Evolutionary conservation across 2,797 vertebrate genomes (phyloP).

Genomic region (Erithacus rubecula): DNA sequence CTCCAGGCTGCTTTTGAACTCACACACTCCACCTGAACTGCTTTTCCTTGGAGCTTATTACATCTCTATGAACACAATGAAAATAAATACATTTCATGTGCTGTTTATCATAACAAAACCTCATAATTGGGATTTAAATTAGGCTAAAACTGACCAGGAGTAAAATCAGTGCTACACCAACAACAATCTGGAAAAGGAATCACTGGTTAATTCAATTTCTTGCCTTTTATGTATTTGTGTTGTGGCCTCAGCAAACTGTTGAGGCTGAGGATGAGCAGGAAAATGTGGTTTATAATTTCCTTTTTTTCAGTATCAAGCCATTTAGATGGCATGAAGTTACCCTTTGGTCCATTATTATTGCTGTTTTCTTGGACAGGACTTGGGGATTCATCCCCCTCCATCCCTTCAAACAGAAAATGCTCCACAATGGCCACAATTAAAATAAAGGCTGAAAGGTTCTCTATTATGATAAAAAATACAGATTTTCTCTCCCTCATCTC

Average conservation of each 20-base stretch:
- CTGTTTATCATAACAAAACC: neutral
- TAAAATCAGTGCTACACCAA: neutral
- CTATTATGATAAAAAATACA: neutral
- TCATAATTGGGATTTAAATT: neutral
- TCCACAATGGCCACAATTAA: neutral
- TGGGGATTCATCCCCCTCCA: neutral
- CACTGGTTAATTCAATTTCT: slow-evolving; percentile 11
- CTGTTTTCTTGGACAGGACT: neutral
- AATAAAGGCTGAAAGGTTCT: neutral
- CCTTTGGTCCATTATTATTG: slow-evolving; percentile 35
- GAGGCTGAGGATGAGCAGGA: neutral
- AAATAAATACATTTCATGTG: neutral
- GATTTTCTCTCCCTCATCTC: neutral
- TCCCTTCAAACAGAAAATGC: neutral
- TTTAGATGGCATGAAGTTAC: neutral
- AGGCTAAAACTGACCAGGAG: neutral
- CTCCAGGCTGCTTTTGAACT: slow-evolving; percentile 21
- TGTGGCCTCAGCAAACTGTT: neutral
- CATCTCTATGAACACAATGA: neutral
- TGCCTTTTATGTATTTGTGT: neutral
- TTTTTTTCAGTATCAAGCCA: neutral
- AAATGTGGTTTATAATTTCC: neutral
- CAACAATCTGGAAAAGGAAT: neutral
- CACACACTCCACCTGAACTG: neutral
- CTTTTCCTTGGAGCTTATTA: neutral